Percentiles rank a stretch among this genome's conserved stretches.
phyloP scores from a whole-genome alignment of 1,140 invertebrate genomes.

The Paracyclopina nana region DNA sequence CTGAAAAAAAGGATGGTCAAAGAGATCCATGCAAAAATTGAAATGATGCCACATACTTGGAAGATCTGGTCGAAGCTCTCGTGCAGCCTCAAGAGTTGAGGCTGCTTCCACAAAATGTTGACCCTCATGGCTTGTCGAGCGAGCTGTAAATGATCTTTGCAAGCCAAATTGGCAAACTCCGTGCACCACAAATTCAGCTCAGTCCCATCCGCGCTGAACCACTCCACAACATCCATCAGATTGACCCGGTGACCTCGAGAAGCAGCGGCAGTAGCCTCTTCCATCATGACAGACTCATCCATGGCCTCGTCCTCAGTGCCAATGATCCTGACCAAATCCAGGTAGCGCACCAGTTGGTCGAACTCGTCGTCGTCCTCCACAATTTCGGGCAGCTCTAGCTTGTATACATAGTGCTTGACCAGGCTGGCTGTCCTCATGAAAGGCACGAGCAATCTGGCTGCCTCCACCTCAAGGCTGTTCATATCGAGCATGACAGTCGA shows the following conservation, averaged over 20 bases:
- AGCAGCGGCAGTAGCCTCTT: background rate
- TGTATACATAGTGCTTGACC: constrained; percentile 63
- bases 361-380: constrained; percentile 38
- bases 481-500: no score
- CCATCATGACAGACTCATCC: background rate
- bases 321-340: constrained; percentile 36
- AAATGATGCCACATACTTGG: constrained; percentile 34
- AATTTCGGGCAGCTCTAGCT: constrained; percentile 49
- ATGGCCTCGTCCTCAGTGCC: constrained; percentile 25
- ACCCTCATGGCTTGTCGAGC: constrained; percentile 42
- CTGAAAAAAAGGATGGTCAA: constrained; percentile 29
- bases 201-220: constrained; percentile 21
- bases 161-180: constrained; percentile 17
- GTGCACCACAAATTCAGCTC: constrained; percentile 24
- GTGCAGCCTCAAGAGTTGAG: constrained; percentile 58
- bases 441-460: constrained; percentile 33
- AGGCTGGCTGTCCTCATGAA: constrained; percentile 63
- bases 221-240: background rate
- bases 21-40: background rate
- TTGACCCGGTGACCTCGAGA: background rate
- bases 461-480: no score
- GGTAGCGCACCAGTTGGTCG: constrained; percentile 45
- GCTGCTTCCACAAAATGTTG: constrained; percentile 50
- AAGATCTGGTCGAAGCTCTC: constrained; percentile 80
- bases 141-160: no score